These are phyloP conservation scores for Drosophila subsilvestris DNA, from an alignment of 2,888 invertebrate genomes.

Conservation along the genomic window DNA sequence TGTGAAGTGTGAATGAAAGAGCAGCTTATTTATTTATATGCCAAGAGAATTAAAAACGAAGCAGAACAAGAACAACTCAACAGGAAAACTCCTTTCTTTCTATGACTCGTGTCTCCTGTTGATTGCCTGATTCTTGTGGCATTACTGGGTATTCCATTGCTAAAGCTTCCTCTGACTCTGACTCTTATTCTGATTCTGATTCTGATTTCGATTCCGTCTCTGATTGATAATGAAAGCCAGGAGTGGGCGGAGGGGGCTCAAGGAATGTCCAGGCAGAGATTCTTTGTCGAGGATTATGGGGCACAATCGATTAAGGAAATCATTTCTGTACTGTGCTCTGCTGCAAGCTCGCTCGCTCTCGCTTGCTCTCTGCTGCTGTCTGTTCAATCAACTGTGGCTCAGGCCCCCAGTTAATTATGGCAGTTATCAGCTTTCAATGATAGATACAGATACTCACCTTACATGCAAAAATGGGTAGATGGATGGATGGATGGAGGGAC, in stretches of 20 bases:
- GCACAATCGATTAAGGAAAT: slow-evolving; percentile 40
- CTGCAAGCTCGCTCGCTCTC: too few relatives aligned
- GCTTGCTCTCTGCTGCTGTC: slow-evolving; percentile 3
- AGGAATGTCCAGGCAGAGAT: slow-evolving; percentile 9
- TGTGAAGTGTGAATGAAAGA: slow-evolving; percentile 27
- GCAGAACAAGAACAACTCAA: neutral
- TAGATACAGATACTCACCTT: slow-evolving; percentile 33
- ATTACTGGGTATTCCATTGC: neutral
- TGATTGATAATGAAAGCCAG: slow-evolving; percentile 20
- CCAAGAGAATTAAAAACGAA: slow-evolving; percentile 29
- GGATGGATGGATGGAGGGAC: neutral
- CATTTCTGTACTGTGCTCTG: slow-evolving; percentile 1
- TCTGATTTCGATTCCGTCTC: neutral
- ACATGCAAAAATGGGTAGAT: slow-evolving; percentile 4
- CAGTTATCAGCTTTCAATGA: slow-evolving; percentile 63
- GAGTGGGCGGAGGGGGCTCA: neutral
- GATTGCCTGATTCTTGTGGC: slow-evolving; percentile 10
- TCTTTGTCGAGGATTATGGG: slow-evolving; percentile 5
- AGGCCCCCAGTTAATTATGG: slow-evolving; percentile 66
- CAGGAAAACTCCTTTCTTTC: neutral
- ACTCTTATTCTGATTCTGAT: slow-evolving; percentile 1
- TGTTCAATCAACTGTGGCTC: slow-evolving; percentile 40
- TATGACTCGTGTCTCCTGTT: slow-evolving; percentile 9
- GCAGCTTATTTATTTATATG: slow-evolving; percentile 31
- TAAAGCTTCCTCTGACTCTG: too few relatives aligned